These are phyloP conservation scores for Amphiprion percula DNA, from an alignment of 2,113 vertebrate genomes.

Conservation along the genomic window DNA sequence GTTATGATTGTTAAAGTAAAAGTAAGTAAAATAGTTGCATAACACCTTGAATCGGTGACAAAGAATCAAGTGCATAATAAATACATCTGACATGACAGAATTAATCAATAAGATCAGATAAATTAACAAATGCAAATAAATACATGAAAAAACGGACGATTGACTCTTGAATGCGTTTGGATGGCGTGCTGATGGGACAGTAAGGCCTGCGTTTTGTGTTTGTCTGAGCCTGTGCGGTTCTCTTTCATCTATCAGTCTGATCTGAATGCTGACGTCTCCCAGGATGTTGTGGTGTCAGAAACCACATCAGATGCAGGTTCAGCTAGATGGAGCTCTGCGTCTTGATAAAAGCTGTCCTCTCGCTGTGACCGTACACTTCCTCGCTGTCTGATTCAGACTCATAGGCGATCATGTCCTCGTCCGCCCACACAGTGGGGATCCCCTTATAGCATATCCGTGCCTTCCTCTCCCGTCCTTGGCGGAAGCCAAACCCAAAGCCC, in stretches of 20 bases:
- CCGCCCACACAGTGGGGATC: slow-evolving; percentile 95
- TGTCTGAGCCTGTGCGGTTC: not conserved
- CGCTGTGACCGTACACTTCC: slow-evolving; percentile 88
- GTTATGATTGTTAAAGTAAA: not conserved
- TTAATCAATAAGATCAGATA: slow-evolving; percentile 14
- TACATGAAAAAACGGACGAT: slow-evolving; percentile 2
- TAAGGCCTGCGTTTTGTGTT: slow-evolving; percentile 50
- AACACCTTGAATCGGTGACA: slow-evolving; percentile 26
- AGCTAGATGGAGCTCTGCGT: slow-evolving; percentile 94
- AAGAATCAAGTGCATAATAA: slow-evolving; percentile 32
- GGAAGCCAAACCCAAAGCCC: slow-evolving; percentile 75
- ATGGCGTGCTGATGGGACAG: slow-evolving; percentile 28
- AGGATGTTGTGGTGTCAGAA: not conserved
- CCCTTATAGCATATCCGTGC: slow-evolving; percentile 92
- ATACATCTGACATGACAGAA: slow-evolving; percentile 13
- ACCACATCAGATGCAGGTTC: slow-evolving; percentile 12
- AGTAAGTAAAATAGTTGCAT: slow-evolving; percentile 3
- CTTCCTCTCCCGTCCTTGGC: slow-evolving; percentile 71
- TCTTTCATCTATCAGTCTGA: slow-evolving; percentile 4
- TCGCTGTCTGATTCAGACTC: slow-evolving; percentile 92
- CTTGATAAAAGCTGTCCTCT: slow-evolving; percentile 98
- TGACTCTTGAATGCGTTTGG: slow-evolving; percentile 17
- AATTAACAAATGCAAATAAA: slow-evolving; percentile 53
- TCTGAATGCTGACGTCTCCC: slow-evolving; percentile 15
- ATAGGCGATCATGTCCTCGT: slow-evolving; percentile 85